A percentile compares a stretch with the other conserved stretches of the same genome.
Conservation (phyloP, 1,140 invertebrate species). For the Brachystomella parvula region DNA sequence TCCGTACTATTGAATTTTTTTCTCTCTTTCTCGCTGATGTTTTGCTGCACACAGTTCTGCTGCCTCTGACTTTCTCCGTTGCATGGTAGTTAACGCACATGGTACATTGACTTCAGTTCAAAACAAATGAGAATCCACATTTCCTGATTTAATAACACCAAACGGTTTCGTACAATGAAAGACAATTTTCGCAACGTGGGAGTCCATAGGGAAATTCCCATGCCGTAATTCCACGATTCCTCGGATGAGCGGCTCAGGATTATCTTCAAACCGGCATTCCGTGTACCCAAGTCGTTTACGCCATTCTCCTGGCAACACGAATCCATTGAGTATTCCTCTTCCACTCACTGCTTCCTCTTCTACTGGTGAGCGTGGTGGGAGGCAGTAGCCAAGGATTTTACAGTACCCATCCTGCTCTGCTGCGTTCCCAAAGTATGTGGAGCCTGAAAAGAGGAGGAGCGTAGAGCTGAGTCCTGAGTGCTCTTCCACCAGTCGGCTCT, state of each 20-base stretch:
- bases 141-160: no score
- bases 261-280: background rate
- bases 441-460: constrained; percentile 20
- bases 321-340: constrained; percentile 16
- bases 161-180: constrained; percentile 15
- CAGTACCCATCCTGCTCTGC: constrained; percentile 22
- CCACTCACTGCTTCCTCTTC: constrained; percentile 5
- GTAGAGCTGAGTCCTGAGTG: no score
- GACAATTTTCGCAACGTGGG: constrained; percentile 11
- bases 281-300: background rate
- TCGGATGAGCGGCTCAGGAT: constrained; percentile 16
- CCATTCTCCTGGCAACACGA: background rate
- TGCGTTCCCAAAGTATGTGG: constrained; percentile 4
- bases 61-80: no score
- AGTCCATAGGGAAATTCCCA: constrained; percentile 9
- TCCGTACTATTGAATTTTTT: no score
- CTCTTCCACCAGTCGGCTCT: no score
- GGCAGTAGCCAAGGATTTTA: constrained; percentile 12
- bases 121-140: no score
- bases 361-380: background rate
- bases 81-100: no score
- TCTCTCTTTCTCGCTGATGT: no score
- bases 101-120: no score
- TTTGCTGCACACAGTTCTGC: no score
- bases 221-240: constrained; percentile 10